phyloP scores from a whole-genome alignment of 2,113 vertebrate species.

The Oreotragus oreotragus region DNA sequence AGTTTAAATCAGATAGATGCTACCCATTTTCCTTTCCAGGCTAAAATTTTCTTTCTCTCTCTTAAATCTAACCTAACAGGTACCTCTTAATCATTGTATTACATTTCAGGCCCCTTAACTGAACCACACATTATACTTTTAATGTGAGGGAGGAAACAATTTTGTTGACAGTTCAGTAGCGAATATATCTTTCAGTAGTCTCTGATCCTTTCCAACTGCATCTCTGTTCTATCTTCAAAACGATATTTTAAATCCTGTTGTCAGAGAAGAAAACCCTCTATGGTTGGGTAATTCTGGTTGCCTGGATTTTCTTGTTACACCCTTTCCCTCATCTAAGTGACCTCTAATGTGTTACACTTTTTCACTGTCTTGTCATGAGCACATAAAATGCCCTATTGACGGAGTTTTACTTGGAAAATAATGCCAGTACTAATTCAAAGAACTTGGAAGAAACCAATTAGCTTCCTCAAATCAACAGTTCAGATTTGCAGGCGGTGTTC shows the following conservation, averaged over 20 bases:
- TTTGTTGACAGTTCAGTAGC: neutral
- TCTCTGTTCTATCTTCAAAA: neutral
- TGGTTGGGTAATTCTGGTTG: neutral
- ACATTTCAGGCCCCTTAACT: neutral
- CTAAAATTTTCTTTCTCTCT: neutral
- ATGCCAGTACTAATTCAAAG: neutral
- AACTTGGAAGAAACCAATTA: conserved; percentile 21
- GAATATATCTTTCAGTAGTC: neutral
- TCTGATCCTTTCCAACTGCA: neutral
- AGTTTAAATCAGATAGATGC: neutral
- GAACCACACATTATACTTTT: neutral
- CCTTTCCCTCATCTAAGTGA: neutral
- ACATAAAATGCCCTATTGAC: neutral
- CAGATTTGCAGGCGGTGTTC: neutral
- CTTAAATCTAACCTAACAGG: neutral
- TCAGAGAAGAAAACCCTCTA: neutral
- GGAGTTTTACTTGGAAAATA: neutral
- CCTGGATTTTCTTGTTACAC: neutral
- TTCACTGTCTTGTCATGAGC: neutral
- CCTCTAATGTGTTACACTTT: neutral
- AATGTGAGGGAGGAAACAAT: neutral
- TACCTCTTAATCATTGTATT: neutral
- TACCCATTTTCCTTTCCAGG: neutral
- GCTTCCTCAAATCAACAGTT: neutral
- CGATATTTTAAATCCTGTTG: neutral